A percentile compares a stretch with the other conserved stretches of the same genome.
Conservation (phyloP, 1,140 invertebrate species). For the Cydia splendana region DNA sequence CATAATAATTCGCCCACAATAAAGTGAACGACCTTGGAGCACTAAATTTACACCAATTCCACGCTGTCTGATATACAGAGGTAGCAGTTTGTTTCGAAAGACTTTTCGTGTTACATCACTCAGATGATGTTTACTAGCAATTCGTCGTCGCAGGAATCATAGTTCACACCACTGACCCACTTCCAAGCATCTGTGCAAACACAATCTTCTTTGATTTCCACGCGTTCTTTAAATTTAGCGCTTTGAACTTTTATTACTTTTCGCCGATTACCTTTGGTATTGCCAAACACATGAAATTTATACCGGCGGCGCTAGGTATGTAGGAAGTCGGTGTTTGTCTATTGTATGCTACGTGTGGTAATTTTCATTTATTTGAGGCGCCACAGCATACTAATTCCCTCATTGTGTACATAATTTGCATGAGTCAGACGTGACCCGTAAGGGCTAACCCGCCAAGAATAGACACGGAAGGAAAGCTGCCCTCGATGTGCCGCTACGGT, state of each 20-base stretch:
- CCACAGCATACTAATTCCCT: conserved; percentile 62
- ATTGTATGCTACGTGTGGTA: conserved; percentile 46
- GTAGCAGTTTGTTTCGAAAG: conserved; percentile 60
- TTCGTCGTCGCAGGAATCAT: conserved; percentile 57
- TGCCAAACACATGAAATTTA: conserved; percentile 6
- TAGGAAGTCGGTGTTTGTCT: conserved; percentile 39
- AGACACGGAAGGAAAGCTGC: conserved; percentile 77
- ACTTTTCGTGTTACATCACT: conserved; percentile 62
- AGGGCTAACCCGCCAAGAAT: conserved; percentile 64
- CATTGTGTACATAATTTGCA: conserved; percentile 71
- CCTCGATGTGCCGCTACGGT: conserved; percentile 54
- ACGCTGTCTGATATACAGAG: conserved; percentile 47
- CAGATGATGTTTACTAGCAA: conserved; percentile 62
- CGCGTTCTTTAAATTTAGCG: conserved; percentile 13
- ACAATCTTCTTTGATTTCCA: conserved; percentile 47
- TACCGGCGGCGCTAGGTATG: neutral
- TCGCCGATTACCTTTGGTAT: conserved; percentile 7
- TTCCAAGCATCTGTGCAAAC: conserved; percentile 63
- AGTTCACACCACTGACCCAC: conserved; percentile 71
- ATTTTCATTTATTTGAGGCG: conserved; percentile 55
- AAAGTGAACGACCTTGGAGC: conserved; percentile 12
- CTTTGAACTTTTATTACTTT: conserved; percentile 27
- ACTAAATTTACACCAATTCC: conserved; percentile 45
- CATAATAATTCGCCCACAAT: conserved; percentile 15
- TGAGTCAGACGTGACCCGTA: conserved; percentile 67